Percentiles rank a stretch among this genome's conserved stretches.
Conservation (phyloP, 2,888 invertebrate species). For the Aproaerema taeniolella region DNA sequence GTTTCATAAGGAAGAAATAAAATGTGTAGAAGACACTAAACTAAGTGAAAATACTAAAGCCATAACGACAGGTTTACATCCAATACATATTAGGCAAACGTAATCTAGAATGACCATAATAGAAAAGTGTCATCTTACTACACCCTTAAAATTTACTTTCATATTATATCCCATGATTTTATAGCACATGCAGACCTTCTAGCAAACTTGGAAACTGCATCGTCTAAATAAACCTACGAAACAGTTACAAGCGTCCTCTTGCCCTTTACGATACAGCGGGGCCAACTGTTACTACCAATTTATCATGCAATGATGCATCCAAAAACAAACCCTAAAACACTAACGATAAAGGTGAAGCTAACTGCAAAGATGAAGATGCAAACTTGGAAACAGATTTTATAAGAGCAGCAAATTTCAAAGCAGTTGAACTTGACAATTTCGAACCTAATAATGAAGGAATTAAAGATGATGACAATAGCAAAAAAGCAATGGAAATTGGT, state of each 20-base stretch:
- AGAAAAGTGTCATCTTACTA: too few species aligned
- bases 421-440: slow-evolving; percentile 1
- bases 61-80: too few species aligned
- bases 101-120: too few species aligned
- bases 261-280: slow-evolving; percentile 39
- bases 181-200: too few species aligned
- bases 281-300: slow-evolving; percentile 19
- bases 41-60: too few species aligned
- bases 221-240: slow-evolving; percentile 41
- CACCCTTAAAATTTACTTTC: too few species aligned
- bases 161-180: too few species aligned
- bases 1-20: too few species aligned
- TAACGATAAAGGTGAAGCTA: slow-evolving; percentile 11
- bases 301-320: slow-evolving; percentile 8
- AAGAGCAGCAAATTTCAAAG: slow-evolving; percentile 1
- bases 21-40: too few species aligned
- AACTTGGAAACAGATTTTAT: slow-evolving; percentile 6
- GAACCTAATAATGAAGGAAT: not conserved
- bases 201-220: too few species aligned
- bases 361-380: slow-evolving; percentile 20
- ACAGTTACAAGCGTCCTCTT: slow-evolving; percentile 46
- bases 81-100: too few species aligned
- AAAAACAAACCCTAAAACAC: slow-evolving; percentile 20
- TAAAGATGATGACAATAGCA: slow-evolving; percentile 2
- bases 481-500: slow-evolving; percentile 22